Percentiles rank a stretch among this genome's conserved stretches.
Conservation (phyloP, 2,113 vertebrate genomes). For the Atlantisia rogersi region DNA sequence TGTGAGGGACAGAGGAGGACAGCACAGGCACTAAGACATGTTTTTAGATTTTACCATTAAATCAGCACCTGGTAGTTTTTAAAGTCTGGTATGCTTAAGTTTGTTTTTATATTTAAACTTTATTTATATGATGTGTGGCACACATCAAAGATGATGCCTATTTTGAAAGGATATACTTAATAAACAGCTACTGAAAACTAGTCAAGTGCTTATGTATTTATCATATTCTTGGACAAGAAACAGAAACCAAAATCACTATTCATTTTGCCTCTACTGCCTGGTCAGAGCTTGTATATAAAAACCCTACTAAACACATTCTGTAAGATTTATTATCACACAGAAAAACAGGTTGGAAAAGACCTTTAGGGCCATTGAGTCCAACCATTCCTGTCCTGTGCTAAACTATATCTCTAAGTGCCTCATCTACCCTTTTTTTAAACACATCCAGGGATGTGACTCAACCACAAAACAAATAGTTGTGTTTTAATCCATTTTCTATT, state of each 20-base stretch:
- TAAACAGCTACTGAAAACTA: not conserved
- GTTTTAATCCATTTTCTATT: not conserved
- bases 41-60: not conserved
- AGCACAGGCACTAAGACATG: accelerated
- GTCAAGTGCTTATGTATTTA: not conserved
- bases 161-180: not conserved
- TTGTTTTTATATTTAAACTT: not conserved
- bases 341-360: too few species aligned
- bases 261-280: not conserved
- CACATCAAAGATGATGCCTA: not conserved
- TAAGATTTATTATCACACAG: not conserved
- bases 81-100: not conserved
- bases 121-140: not conserved
- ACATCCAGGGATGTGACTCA: too few species aligned
- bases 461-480: not conserved
- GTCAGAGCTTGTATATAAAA: not conserved
- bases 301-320: not conserved
- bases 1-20: not conserved
- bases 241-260: not conserved
- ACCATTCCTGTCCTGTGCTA: too few species aligned
- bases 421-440: too few species aligned
- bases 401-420: too few species aligned
- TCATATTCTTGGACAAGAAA: not conserved
- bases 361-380: too few species aligned
- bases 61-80: not conserved